Base-by-base conservation (phyloP, 2,888 invertebrate species). In the Euplexia lucipara region DNA sequence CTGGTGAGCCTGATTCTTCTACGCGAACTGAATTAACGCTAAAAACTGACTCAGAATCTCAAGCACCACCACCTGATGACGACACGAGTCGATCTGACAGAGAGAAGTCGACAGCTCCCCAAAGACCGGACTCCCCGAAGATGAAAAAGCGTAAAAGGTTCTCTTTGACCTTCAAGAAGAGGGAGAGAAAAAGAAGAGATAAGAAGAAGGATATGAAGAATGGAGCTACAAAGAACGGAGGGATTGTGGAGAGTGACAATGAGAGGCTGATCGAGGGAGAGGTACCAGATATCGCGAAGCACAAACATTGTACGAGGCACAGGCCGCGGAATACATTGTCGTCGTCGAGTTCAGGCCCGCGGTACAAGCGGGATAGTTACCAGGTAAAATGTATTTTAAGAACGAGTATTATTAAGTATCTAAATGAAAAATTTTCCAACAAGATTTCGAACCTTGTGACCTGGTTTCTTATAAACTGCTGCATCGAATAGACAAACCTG, bases 341-440 rank as follows among this genome's bases (percentile, higher is more conserved):
- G 3, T 93, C 95, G 0, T 91, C 94, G 18, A 93, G 93, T 82
- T 93, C 94, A 68, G 93, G 95, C 89, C 94, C 95, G 91, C 93
- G 95, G 41, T 95, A 93, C 82, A 95, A 95, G 91, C 94, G 95
- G 91, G 95, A 95, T 83, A 95, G 95, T 79, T 95, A 95, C 85
- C 95, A 95, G 95, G 95, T 95, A 88, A 73, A 59, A 49, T 59
- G 53, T 68, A 66, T 22, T 54, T 71, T 72, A 64, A 56, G 53
- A 68, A 45, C 42, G 61, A 59, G 72, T 59, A 39, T 47, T 73
- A 44, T 69, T 18, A 52, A 18, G 26, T 26, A 26, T 26, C 26
- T 51, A 12, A 47, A 14, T 61, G 20, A 41, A 14, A 48, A n/a
- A 3, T 30, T 34, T 37, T 32, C n/a, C 20, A 49, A 32, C 22